Conservation (phyloP, 2,113 vertebrate genomes). For the Boleophthalmus pectinirostris region DNA sequence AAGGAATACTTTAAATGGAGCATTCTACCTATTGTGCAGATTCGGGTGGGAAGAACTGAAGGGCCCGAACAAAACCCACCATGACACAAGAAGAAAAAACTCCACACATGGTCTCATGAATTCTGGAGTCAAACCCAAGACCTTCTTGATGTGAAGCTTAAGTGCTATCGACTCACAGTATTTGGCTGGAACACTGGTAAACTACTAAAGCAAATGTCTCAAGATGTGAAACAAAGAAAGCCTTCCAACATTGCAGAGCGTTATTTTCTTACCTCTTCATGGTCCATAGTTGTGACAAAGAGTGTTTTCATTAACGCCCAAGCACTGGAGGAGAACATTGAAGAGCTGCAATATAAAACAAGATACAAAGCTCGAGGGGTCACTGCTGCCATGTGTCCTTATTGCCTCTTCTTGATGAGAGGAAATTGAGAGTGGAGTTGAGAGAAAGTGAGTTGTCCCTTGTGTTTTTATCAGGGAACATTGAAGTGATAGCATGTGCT, state of each 20-base stretch:
- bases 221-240: background rate
- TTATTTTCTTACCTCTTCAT: background rate
- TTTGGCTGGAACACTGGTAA: no score
- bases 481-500: background rate
- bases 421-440: constrained; percentile 18
- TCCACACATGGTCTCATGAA: no score
- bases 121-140: no score
- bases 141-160: no score
- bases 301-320: background rate
- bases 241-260: background rate
- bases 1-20: no score
- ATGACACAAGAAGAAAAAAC: no score
- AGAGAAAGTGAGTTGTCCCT: background rate
- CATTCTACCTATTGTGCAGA: no score
- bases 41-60: no score
- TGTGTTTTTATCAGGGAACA: constrained; percentile 12
- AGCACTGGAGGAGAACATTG: background rate
- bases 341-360: background rate
- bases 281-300: background rate
- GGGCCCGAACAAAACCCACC: no score
- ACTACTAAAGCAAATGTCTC: no score
- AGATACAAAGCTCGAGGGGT: background rate
- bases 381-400: constrained; percentile 17
- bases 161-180: no score
- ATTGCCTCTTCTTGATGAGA: constrained; percentile 17